Conservation (phyloP, 2,797 vertebrate species). For the Petrocephalus sullivani region DNA sequence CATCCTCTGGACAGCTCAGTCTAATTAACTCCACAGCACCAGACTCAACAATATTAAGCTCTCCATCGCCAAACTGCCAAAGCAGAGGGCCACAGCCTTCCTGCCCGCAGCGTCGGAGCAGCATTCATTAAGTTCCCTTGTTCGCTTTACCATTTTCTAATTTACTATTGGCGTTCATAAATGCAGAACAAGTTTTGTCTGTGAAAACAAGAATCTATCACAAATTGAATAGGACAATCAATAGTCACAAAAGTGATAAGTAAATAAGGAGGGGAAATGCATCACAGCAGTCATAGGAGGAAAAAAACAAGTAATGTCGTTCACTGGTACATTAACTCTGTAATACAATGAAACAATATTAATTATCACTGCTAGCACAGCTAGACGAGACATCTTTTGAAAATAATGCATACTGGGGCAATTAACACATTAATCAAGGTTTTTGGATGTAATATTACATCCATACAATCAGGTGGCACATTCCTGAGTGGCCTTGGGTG, state of each 20-base stretch:
- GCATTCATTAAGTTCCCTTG: not conserved
- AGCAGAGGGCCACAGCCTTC: not conserved
- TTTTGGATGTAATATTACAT: not conserved
- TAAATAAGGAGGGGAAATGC: not conserved
- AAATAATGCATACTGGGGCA: not conserved
- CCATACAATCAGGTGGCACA: not conserved
- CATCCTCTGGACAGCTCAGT: conserved; percentile 2
- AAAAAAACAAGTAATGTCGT: not conserved
- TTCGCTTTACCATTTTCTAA: not conserved
- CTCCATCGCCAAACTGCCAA: not conserved
- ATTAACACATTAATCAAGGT: not conserved
- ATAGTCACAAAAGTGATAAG: not conserved
- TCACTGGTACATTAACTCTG: not conserved
- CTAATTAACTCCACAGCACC: not conserved
- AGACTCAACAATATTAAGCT: not conserved
- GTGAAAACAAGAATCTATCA: not conserved
- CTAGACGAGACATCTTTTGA: not conserved
- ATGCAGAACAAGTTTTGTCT: not conserved
- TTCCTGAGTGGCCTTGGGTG: not conserved
- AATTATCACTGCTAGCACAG: not conserved
- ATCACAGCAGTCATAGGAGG: not conserved
- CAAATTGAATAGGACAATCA: not conserved
- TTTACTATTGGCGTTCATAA: not conserved
- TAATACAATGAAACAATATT: not conserved
- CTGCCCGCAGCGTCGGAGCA: not conserved